phyloP scores from a whole-genome alignment of 2,113 vertebrate genomes.

The Marcusenius ussheri region DNA sequence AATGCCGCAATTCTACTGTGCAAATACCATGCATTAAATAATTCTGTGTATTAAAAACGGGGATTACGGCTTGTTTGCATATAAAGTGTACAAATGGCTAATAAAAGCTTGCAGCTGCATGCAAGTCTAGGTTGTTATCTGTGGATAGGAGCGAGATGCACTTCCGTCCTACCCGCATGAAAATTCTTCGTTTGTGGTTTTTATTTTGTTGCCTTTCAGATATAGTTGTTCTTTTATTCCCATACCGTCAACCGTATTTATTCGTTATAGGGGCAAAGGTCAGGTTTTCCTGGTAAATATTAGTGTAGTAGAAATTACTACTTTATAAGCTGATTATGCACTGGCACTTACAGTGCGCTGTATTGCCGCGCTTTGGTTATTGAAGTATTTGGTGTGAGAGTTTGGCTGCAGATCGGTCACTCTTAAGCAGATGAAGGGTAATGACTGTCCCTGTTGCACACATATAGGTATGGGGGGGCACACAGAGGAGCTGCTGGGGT shows the following conservation, averaged over 20 bases:
- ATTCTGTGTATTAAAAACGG: not conserved
- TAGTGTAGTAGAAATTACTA: not conserved
- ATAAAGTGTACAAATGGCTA: not conserved
- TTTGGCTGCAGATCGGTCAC: not conserved
- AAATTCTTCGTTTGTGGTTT: not conserved
- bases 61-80: not conserved
- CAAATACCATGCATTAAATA: not conserved
- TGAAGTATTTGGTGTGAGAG: not conserved
- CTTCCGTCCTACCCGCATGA: not conserved
- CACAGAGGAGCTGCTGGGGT: not conserved
- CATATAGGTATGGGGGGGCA: not conserved
- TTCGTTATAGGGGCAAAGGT: not conserved
- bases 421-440: not conserved
- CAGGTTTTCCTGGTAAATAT: not conserved
- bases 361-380: not conserved
- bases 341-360: not conserved
- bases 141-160: not conserved
- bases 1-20: not conserved
- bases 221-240: not conserved
- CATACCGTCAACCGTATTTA: not conserved
- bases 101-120: not conserved
- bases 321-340: not conserved
- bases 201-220: not conserved
- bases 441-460: not conserved
- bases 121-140: not conserved